Conservation (phyloP, 1,140 invertebrate genomes). For the Drosophila ananassae region DNA sequence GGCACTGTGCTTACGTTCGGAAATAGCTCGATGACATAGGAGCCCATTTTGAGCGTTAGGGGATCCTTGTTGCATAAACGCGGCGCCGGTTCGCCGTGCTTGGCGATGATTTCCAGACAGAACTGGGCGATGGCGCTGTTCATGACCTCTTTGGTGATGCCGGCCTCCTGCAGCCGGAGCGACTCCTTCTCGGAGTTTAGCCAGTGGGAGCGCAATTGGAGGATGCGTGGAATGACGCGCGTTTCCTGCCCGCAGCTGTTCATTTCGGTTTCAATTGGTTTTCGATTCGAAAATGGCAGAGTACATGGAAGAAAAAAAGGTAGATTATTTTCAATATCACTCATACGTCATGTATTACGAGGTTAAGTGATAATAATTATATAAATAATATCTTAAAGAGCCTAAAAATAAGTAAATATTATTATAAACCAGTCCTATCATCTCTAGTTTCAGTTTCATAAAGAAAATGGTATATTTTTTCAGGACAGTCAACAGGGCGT, state of each 20-base stretch:
- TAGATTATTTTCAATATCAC: too few relatives aligned
- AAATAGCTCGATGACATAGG: conserved; percentile 91
- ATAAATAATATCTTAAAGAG: too few relatives aligned
- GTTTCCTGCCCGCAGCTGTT: conserved; percentile 98
- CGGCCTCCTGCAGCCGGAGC: conserved; percentile 95
- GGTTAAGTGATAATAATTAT: too few relatives aligned
- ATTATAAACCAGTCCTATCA: not conserved
- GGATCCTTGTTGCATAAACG: conserved; percentile 99
- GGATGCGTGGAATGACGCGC: conserved; percentile 96
- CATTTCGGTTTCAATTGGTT: conserved; percentile 4
- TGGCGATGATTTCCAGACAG: conserved; percentile 97
- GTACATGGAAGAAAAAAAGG: not conserved
- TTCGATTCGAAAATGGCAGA: conserved; percentile 10
- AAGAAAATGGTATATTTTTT: not conserved
- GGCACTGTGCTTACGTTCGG: conserved; percentile 86
- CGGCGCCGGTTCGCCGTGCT: conserved; percentile 96
- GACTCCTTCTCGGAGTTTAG: conserved; percentile 95
- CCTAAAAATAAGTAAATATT: not conserved
- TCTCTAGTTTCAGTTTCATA: not conserved
- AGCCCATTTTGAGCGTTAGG: conserved; percentile 97
- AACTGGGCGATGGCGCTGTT: conserved; percentile 98
- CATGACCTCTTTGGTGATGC: conserved; percentile 94
- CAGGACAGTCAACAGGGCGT: not conserved
- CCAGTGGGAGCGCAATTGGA: conserved; percentile 97
- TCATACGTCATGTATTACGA: too few relatives aligned